These are phyloP conservation scores for Ctenopoma kingsleyae DNA, from an alignment of 2,797 vertebrate genomes.

Conservation along the genomic window DNA sequence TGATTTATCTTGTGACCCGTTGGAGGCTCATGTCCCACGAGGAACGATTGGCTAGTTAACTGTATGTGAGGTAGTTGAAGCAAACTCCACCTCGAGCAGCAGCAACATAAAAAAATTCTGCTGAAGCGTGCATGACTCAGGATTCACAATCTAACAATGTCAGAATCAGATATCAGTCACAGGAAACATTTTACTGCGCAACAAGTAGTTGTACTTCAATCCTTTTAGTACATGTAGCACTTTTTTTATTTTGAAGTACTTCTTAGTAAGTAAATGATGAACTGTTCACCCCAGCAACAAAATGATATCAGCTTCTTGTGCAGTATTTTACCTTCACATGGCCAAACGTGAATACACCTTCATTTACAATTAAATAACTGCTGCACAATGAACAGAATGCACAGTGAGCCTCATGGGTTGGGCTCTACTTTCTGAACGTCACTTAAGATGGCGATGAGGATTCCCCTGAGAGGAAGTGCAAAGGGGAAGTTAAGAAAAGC, in stretches of 20 bases:
- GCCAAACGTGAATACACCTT: no score
- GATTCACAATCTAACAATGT: neutral
- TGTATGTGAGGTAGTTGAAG: neutral
- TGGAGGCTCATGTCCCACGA: no score
- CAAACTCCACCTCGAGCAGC: neutral
- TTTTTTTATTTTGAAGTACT: no score
- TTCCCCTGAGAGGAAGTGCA: constrained; percentile 1
- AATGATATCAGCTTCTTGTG: no score
- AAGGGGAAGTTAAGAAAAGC: constrained; percentile 12
- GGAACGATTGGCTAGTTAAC: neutral
- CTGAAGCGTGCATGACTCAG: neutral
- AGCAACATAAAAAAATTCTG: neutral
- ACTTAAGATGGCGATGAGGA: constrained; percentile 7
- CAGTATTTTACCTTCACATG: no score
- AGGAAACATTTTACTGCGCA: neutral
- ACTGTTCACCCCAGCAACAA: no score
- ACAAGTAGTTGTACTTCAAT: neutral
- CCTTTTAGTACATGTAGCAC: no score
- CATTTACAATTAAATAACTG: no score
- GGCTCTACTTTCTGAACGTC: neutral
- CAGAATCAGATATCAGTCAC: neutral
- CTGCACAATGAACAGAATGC: no score
- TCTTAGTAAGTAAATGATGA: no score
- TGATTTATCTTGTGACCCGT: neutral
- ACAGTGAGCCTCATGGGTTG: no score